phyloP scores from a whole-genome alignment of 2,797 vertebrate genomes.

The Sebastolobus altivelis region DNA sequence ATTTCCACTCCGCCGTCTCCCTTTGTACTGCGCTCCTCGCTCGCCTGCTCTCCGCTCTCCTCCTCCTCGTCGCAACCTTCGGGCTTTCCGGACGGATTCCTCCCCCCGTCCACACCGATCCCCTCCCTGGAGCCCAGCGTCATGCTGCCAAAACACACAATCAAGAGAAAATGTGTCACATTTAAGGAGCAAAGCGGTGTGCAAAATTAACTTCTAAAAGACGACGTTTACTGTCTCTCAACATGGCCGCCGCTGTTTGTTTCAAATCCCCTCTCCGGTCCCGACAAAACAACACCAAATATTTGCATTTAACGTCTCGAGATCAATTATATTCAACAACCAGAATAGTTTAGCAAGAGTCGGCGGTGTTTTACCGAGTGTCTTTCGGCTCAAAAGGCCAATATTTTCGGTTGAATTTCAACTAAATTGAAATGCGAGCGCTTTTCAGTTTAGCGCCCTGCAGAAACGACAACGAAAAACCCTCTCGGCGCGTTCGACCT shows the following conservation, averaged over 20 bases:
- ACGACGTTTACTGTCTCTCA: slow-evolving; percentile 92
- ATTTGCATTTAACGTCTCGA: slow-evolving; percentile 54
- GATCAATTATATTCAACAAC: slow-evolving; percentile 40
- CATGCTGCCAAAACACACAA: slow-evolving; percentile 90
- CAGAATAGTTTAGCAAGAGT: slow-evolving; percentile 16
- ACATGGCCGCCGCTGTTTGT: slow-evolving; percentile 99
- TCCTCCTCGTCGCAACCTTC: slow-evolving; percentile 92
- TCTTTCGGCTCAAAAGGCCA: slow-evolving; percentile 38
- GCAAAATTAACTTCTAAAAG: slow-evolving; percentile 87
- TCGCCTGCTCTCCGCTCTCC: slow-evolving; percentile 90
- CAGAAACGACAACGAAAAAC: slow-evolving; percentile 85
- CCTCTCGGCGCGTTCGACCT: slow-evolving; percentile 84
- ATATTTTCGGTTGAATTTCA: slow-evolving; percentile 72
- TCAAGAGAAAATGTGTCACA: slow-evolving; percentile 62
- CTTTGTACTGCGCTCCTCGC: slow-evolving; percentile 95
- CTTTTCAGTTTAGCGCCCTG: slow-evolving; percentile 89
- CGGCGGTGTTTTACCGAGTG: slow-evolving; percentile 27
- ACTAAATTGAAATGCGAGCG: slow-evolving; percentile 84
- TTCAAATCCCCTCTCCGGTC: slow-evolving; percentile 95
- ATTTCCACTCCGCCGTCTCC: slow-evolving; percentile 90
- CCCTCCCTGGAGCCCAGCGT: slow-evolving; percentile 95
- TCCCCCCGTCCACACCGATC: slow-evolving; percentile 91
- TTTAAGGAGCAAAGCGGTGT: slow-evolving; percentile 72
- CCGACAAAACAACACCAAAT: slow-evolving; percentile 90
- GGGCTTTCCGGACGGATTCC: slow-evolving; percentile 92